These are phyloP conservation scores for Pygmarrhopalites habei DNA, from an alignment of 1,140 invertebrate genomes.

Conservation along the genomic window DNA sequence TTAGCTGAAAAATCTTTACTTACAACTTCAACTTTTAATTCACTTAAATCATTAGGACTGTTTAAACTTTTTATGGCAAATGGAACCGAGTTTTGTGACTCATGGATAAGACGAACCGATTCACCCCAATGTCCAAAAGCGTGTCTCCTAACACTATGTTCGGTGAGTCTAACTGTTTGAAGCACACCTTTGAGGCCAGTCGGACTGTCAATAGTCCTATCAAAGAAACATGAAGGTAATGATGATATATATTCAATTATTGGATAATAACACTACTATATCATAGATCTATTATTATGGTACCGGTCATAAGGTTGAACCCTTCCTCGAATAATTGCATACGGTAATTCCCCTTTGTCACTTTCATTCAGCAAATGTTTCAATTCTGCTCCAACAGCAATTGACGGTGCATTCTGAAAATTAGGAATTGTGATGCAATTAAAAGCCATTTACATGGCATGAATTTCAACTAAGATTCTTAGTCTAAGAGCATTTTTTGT, in stretches of 20 bases:
- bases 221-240: too few relatives aligned
- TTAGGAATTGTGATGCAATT: too few relatives aligned
- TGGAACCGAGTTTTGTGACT: conserved; percentile 31
- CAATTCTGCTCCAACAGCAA: conserved; percentile 28
- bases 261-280: too few relatives aligned
- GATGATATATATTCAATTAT: too few relatives aligned
- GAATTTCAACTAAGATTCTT: neutral
- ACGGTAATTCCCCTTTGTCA: conserved; percentile 21
- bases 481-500: neutral
- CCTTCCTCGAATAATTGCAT: conserved; percentile 26
- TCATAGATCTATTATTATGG: too few relatives aligned
- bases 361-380: conserved; percentile 17
- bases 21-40: conserved; percentile 30
- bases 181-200: conserved; percentile 31
- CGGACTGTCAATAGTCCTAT: conserved; percentile 13
- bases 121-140: conserved; percentile 37
- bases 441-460: neutral
- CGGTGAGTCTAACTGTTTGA: conserved; percentile 33
- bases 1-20: too few relatives aligned
- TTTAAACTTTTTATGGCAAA: conserved; percentile 27
- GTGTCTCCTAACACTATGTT: conserved; percentile 31
- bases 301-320: conserved; percentile 23
- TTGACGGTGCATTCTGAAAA: conserved; percentile 35
- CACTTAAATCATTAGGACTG: neutral
- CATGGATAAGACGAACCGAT: conserved; percentile 20